Conservation (phyloP, 2,113 vertebrate species). For the Halichoerus grypus region DNA sequence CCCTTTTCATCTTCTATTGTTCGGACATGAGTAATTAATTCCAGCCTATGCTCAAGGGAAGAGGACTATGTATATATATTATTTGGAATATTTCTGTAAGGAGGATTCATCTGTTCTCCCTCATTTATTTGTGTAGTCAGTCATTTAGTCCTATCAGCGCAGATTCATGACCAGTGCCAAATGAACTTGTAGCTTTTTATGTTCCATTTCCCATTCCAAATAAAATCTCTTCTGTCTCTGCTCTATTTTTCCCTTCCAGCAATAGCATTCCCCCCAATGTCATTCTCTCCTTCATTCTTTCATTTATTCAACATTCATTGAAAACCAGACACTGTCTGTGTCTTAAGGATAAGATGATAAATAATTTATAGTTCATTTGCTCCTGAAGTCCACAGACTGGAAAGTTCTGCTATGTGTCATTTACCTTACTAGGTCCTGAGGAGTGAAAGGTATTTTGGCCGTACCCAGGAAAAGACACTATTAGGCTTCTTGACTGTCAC, state of each 20-base stretch:
- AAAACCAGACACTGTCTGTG: neutral
- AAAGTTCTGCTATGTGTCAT: neutral
- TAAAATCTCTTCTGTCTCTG: neutral
- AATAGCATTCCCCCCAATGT: neutral
- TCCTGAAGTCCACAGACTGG: neutral
- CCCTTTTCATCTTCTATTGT: neutral
- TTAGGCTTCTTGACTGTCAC: neutral
- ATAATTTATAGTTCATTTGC: neutral
- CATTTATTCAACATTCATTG: neutral
- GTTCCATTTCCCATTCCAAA: neutral
- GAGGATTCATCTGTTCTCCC: neutral
- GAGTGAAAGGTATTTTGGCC: neutral
- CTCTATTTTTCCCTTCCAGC: neutral
- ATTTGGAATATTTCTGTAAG: neutral
- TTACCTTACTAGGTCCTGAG: neutral
- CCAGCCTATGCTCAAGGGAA: neutral
- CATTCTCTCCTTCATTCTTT: neutral
- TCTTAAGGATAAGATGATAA: neutral
- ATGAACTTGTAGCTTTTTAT: conserved; percentile 12
- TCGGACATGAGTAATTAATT: neutral
- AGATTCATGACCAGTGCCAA: neutral
- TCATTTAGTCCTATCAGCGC: neutral
- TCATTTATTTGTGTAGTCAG: conserved; percentile 8
- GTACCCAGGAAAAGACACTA: neutral
- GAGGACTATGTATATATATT: neutral